phyloP scores from a whole-genome alignment of 1,140 invertebrate species.

The Venturia canescens region DNA sequence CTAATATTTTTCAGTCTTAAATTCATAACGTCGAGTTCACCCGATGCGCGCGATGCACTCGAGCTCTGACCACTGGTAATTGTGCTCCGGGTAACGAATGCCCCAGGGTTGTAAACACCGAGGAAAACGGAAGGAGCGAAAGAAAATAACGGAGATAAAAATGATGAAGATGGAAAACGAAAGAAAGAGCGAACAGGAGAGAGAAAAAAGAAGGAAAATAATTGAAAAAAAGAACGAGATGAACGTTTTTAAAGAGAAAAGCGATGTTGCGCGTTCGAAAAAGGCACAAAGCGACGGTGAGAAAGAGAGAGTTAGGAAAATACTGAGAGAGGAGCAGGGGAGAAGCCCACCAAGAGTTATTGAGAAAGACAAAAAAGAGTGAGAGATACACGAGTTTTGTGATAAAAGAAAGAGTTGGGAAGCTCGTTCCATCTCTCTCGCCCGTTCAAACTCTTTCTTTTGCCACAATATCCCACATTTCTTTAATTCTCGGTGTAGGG shows the following conservation, averaged over 20 bases:
- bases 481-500: not conserved
- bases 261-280: too few relatives aligned
- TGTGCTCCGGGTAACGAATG: not conserved
- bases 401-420: not conserved
- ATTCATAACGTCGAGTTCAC: not conserved
- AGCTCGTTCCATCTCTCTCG: not conserved
- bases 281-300: too few relatives aligned
- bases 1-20: not conserved
- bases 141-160: constrained; percentile 1
- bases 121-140: constrained; percentile 10
- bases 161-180: not conserved
- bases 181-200: not conserved
- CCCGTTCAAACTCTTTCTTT: not conserved
- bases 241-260: not conserved
- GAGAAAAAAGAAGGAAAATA: not conserved
- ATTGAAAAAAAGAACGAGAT: not conserved
- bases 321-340: not conserved
- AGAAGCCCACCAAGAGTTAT: not conserved
- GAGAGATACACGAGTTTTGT: constrained; percentile 20
- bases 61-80: not conserved
- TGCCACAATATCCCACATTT: not conserved
- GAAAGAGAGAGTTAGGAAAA: not conserved
- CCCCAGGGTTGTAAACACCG: constrained; percentile 6
- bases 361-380: constrained; percentile 20
- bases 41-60: not conserved